Conservation (phyloP, 2,113 vertebrate species). For the Lepisosteus osseus region DNA sequence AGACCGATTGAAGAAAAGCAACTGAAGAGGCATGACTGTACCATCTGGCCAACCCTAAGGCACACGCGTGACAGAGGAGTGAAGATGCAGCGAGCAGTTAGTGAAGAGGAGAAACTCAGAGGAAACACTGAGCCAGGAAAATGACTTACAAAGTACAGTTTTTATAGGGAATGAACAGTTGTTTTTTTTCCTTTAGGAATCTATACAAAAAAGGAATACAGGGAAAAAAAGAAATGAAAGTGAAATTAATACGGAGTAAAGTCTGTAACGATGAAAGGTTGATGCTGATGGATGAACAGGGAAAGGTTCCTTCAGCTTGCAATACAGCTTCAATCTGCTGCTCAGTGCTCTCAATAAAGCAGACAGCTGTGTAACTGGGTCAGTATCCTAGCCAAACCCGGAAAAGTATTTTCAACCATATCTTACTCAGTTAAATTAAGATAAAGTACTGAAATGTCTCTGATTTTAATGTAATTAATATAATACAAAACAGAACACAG, state of each 20-base stretch:
- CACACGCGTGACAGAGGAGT: conserved; percentile 32
- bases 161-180: conserved; percentile 83
- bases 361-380: not conserved
- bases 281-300: not conserved
- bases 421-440: no score
- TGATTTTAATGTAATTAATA: no score
- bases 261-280: conserved; percentile 27
- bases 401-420: no score
- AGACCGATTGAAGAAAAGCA: not conserved
- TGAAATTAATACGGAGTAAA: conserved; percentile 39
- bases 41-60: conserved; percentile 19
- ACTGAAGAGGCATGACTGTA: not conserved
- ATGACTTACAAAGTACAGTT: conserved; percentile 91
- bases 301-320: not conserved
- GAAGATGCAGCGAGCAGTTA: conserved; percentile 37
- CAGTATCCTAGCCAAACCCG: no score
- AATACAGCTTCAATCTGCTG: no score
- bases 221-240: conserved; percentile 65
- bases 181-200: conserved; percentile 89
- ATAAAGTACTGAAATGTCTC: no score
- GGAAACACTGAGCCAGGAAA: conserved; percentile 52
- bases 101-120: conserved; percentile 49
- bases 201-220: conserved; percentile 78
- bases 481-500: no score
- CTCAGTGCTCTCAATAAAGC: not conserved